Evolutionary conservation across 2,113 vertebrate species (phyloP), one percentile per base, ranked within the genome.

Genomic region (Eulemur macaco): DNA sequence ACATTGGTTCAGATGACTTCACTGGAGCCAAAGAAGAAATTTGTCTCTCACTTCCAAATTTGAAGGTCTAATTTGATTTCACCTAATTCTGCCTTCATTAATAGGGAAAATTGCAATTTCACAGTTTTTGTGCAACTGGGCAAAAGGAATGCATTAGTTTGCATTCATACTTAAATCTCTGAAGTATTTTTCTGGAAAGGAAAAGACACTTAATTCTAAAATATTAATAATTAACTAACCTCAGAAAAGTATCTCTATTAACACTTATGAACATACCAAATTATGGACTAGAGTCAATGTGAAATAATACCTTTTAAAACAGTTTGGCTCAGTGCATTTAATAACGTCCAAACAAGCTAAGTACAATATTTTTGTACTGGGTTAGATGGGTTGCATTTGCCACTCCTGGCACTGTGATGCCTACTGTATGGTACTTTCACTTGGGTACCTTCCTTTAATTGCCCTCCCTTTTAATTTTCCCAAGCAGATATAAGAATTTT

Each of bases 201-300:
- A 64, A 91, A 92, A 84, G 60, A 27, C 17, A 42, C 27, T 84
- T 93, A 94, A 91, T 91, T 81, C 86, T 52, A 85, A 85, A 87
- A 15, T 56, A 56, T 56, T 56, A 56, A 52, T 87, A 95, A 81
- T 94, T 93, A 93, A 92, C 71, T 50, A 56, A 54, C 64, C 54
- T 93, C 69, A 87, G 88, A 71, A 86, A 85, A 68, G 5, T 39
- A 54, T 47, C 12, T 84, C 25, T 27, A 77, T 39, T 39, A 64
- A 56, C 52, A 39, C n/a, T 91, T 73, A 50, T 3, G 37, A 86
- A 90, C 34, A 80, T 85, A 54, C 17, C 45, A 54, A 74, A n/a
- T 80, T 56, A 60, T 27, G 39, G 27, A 29, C 56, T 23, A 23
- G 8, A 42, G 45, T n/a, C 34, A n/a, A 31, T 74, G 50, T 37